phyloP scores from a whole-genome alignment of 2,888 invertebrate species.

The Drosophila anceps region DNA sequence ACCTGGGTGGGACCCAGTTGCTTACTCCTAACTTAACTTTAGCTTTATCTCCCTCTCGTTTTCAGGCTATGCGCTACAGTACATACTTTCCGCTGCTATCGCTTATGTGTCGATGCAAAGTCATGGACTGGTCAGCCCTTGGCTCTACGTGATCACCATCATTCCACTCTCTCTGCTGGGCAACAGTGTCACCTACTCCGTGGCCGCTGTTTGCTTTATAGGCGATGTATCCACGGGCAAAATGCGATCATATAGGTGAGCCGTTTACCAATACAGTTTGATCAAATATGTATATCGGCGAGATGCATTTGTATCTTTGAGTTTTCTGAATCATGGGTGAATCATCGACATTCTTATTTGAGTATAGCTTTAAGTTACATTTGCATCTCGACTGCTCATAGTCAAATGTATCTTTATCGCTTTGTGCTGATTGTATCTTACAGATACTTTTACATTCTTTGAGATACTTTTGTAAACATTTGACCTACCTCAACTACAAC shows the following conservation, averaged over 20 bases:
- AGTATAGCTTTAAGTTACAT: neutral
- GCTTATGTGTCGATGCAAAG: slow-evolving; percentile 60
- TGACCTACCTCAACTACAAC: neutral
- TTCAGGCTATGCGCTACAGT: slow-evolving; percentile 80
- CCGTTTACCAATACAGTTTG: too few species aligned
- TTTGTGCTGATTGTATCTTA: too few species aligned
- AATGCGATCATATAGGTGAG: slow-evolving; percentile 88
- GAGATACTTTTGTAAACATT: neutral
- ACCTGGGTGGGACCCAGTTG: slow-evolving; percentile 86
- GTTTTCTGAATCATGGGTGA: too few species aligned
- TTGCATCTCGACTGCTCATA: neutral
- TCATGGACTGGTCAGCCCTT: slow-evolving; percentile 75
- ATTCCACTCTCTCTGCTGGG: slow-evolving; percentile 88
- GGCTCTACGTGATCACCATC: slow-evolving; percentile 86
- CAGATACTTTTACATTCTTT: neutral
- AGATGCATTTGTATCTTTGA: neutral
- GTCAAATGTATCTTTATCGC: too few species aligned
- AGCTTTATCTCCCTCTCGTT: neutral
- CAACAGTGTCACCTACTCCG: slow-evolving; percentile 87
- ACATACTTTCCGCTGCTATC: slow-evolving; percentile 69
- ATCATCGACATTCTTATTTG: neutral
- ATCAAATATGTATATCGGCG: too few species aligned
- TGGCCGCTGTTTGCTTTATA: slow-evolving; percentile 88
- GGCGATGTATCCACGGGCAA: slow-evolving; percentile 88
- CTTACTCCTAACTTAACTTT: neutral